A percentile compares a stretch with the other conserved stretches of the same genome.
Evolutionary conservation across 2,113 vertebrate species (phyloP).

Genomic region (Hyaena hyaena): DNA sequence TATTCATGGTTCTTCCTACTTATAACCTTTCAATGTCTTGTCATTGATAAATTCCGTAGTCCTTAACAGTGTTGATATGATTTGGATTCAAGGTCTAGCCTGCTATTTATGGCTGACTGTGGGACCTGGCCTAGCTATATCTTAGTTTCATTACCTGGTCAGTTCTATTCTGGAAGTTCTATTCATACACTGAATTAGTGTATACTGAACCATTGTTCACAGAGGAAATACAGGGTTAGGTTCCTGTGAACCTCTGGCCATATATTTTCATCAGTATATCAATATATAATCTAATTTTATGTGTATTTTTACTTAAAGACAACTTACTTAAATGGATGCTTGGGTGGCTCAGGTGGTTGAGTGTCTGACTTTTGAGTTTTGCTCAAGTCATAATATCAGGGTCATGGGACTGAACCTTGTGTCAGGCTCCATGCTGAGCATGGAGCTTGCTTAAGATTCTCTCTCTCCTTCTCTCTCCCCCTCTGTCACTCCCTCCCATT

Average conservation of each 20-base stretch:
- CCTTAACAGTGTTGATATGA: neutral
- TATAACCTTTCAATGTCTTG: neutral
- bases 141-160: neutral
- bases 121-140: neutral
- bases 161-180: neutral
- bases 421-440: too few species aligned
- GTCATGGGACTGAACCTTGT: too few species aligned
- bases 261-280: conserved; percentile 13
- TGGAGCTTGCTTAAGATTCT: too few species aligned
- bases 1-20: neutral
- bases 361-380: too few species aligned
- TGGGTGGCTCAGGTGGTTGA: too few species aligned
- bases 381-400: too few species aligned
- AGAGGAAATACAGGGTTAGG: neutral
- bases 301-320: conserved; percentile 25
- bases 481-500: too few species aligned
- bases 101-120: neutral
- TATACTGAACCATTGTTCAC: neutral
- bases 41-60: neutral
- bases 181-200: neutral
- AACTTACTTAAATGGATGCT: neutral
- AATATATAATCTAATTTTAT: conserved; percentile 15
- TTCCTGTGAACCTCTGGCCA: neutral
- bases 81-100: neutral
- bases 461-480: too few species aligned